phyloP scores from a whole-genome alignment of 2,797 vertebrate genomes.

The Sphenodon punctatus region DNA sequence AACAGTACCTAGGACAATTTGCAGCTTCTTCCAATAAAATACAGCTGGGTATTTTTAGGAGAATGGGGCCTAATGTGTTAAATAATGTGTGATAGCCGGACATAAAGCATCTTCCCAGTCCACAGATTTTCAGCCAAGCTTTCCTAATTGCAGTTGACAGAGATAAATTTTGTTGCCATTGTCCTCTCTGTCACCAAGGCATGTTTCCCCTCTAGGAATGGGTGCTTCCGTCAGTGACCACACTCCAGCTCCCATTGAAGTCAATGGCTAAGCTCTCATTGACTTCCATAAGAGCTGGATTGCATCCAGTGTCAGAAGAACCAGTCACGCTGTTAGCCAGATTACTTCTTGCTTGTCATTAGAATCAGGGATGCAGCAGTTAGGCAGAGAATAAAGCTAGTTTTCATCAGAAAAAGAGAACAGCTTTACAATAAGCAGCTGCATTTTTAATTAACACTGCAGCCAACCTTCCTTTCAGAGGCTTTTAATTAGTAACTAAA shows the following conservation, averaged over 20 bases:
- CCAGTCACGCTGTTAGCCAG: neutral
- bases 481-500: neutral
- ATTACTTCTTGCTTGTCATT: neutral
- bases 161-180: slow-evolving; percentile 31
- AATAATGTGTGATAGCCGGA: slow-evolving; percentile 3
- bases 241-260: no score
- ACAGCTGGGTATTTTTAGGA: neutral
- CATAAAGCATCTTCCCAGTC: slow-evolving; percentile 79
- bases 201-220: slow-evolving; percentile 39
- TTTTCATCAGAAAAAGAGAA: neutral
- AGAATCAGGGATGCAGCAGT: neutral
- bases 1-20: neutral
- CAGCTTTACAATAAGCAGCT: neutral
- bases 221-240: no score
- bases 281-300: no score
- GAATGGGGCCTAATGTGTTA: neutral
- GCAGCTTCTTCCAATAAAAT: neutral
- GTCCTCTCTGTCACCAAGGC: slow-evolving; percentile 33
- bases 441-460: neutral
- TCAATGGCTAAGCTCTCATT: no score
- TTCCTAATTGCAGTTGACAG: slow-evolving; percentile 78
- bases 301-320: slow-evolving; percentile 38
- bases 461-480: neutral
- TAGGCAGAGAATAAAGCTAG: neutral
- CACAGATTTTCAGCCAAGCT: slow-evolving; percentile 73